Evolutionary conservation across 2,113 vertebrate species (phyloP), one percentile per base, ranked within the genome.

Genomic region (Lophius piscatorius): DNA sequence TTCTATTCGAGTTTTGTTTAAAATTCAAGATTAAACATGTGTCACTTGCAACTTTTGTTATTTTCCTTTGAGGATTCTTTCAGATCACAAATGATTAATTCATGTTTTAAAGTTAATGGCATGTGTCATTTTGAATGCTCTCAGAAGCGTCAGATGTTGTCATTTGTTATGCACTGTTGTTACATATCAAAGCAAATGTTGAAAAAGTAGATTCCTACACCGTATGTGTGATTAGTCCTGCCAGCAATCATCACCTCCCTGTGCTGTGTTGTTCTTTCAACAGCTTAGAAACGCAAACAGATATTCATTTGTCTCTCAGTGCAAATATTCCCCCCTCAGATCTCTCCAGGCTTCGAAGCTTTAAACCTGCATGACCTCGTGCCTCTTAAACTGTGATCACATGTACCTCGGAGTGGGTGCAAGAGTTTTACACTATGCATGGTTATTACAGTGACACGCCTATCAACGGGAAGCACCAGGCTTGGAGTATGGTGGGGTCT

Each of bases 11-110:
- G 79, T 87, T 88, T 74, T 72, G 67, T 85, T 78, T 72, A 83
- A 88, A 91, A 85, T 68, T 64, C 49, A 36, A 87, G 86, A 90
- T 90, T 87, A 90, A 88, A 85, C 80, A 75, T 49, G 69, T 89
- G 84, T 85, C 88, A 87, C 77, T 69, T 82, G 80, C 87, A 85
- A 82, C 68, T 80, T 84, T 87, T 89, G 79, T 88, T 82, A 74
- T 76, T 44, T 35, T 88, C 81, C 84, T 90, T 83, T 86, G 83
- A 82, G 87, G 80, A 76, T 81, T 66, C 68, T 70, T 74, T 70
- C 55, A 83, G 79, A 74, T 55, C 49, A 35, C 49, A 1, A 64
- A 81, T 89, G 83, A 89, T 88, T 85, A 74, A 85, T 88, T 86
- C 65, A 66, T 88, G 70, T 74, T 72, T 68, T 66, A 63, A 74